Evolutionary conservation across 2,888 invertebrate genomes (phyloP).

Genomic region (Pandemis corylana): DNA sequence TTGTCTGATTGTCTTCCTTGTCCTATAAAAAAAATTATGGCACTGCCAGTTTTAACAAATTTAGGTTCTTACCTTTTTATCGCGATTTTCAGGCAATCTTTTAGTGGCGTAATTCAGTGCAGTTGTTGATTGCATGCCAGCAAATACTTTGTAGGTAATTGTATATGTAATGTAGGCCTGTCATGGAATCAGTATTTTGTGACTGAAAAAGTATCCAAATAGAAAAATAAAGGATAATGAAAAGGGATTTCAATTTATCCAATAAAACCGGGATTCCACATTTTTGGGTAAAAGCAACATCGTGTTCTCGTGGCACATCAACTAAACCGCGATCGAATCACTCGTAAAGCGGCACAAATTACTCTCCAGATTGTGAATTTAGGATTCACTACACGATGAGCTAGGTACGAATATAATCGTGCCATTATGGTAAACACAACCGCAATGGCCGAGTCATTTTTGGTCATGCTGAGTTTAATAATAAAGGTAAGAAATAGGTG

Average conservation of each 20-base stretch:
- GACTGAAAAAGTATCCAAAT: neutral
- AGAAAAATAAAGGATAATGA: neutral
- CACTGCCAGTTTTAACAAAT: too few relatives aligned
- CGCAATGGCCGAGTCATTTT: neutral
- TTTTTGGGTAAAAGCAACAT: neutral
- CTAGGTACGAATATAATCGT: neutral
- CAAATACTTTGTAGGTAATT: too few relatives aligned
- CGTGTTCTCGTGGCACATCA: neutral
- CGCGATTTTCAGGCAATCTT: too few relatives aligned
- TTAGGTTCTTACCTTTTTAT: too few relatives aligned
- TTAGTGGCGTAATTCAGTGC: too few relatives aligned
- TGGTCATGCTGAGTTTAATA: conserved; percentile 13
- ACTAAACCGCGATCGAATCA: neutral
- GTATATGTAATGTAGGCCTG: too few relatives aligned
- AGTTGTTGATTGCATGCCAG: too few relatives aligned
- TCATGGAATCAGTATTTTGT: too few relatives aligned
- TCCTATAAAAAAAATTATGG: too few relatives aligned
- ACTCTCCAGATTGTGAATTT: neutral
- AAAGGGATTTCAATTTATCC: neutral
- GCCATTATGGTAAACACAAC: neutral
- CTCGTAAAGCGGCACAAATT: neutral
- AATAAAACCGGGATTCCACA: neutral
- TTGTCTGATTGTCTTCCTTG: too few relatives aligned
- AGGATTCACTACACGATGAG: neutral
- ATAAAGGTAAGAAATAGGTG: conserved; percentile 26